Base-by-base conservation (phyloP, 1,140 invertebrate genomes). In the Atopsyche davidsoni region DNA sequence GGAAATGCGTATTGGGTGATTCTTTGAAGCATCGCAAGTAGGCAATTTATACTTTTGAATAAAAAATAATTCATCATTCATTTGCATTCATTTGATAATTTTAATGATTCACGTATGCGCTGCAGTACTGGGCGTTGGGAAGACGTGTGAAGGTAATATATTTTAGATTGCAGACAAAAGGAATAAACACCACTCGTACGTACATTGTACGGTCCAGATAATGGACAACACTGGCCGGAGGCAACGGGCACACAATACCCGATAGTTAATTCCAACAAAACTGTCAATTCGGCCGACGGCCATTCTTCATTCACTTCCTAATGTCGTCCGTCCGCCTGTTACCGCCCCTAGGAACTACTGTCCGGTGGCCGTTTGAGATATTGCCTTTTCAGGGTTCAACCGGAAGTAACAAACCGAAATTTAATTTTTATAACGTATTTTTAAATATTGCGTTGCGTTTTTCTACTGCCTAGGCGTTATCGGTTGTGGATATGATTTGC, bases 241-340 rank as follows among this genome's bases (percentile, higher is more conserved):
- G 9, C 46, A 3, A 16, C 14, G 11, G 21, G 51, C 32, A 18
- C 35, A 46, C 42, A 47, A 53, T 47, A 53, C 35, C 47, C 43
- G 47, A 24, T 40, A 55, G 40, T 54, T 54, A 55, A 50, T 55
- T 50, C 42, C 46, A 44, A 51, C 46, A 55, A 55, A 50, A 55
- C 53, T 55, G 53, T 55, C 53, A 55, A 50, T 51, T 53, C 35
- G 46, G 44, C 40, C 53, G 36, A 38, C 39, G 53, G 25, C 48
- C 46, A 45, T 55, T 55, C 35, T 36, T 55, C 53, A 44, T 45
- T 40, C 53, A 45, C 43, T 36, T 19, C 32, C 53, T 40, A 38
- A 21, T 17, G 46, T 36, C 32, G 43, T 47, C 49, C 45, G 42
- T n/a, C n/a, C n/a, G n/a, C n/a, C n/a, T n/a, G n/a, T n/a, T n/a